Percentiles rank a stretch among this genome's conserved stretches.
phyloP scores from a whole-genome alignment of 2,113 vertebrate species.

The Nymphicus hollandicus region DNA sequence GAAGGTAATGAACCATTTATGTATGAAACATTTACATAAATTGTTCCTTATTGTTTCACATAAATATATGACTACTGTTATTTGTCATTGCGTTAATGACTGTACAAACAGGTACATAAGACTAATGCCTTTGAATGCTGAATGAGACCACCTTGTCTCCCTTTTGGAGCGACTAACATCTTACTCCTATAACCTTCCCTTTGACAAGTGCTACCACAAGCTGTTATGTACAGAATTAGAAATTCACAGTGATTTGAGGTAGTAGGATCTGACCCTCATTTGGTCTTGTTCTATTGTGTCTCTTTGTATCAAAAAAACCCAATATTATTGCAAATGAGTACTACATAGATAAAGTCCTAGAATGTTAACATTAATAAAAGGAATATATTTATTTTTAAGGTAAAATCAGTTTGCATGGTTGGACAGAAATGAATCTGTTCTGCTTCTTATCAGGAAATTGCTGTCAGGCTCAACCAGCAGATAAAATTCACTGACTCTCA shows the following conservation, averaged over 20 bases:
- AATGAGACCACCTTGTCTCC: background rate
- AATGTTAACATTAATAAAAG: background rate
- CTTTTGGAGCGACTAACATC: background rate
- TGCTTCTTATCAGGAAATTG: background rate
- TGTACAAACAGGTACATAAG: background rate
- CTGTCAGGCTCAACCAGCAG: background rate
- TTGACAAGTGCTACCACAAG: background rate
- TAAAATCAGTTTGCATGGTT: slow-evolving; percentile 20
- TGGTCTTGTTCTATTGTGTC: background rate
- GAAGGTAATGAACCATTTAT: background rate
- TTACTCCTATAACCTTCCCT: background rate
- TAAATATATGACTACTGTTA: background rate
- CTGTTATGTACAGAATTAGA: background rate
- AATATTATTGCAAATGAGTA: background rate
- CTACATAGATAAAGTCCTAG: background rate
- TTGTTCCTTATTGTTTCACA: background rate
- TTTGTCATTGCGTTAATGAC: background rate
- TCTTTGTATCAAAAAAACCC: background rate
- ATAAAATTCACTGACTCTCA: background rate
- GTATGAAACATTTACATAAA: background rate
- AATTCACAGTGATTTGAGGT: background rate
- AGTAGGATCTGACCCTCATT: background rate
- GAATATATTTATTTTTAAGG: slow-evolving; percentile 1
- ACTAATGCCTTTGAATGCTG: background rate
- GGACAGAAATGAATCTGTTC: background rate